Evolutionary conservation across 2,888 invertebrate species (phyloP).

Genomic region (Eupithecia inturbata): DNA sequence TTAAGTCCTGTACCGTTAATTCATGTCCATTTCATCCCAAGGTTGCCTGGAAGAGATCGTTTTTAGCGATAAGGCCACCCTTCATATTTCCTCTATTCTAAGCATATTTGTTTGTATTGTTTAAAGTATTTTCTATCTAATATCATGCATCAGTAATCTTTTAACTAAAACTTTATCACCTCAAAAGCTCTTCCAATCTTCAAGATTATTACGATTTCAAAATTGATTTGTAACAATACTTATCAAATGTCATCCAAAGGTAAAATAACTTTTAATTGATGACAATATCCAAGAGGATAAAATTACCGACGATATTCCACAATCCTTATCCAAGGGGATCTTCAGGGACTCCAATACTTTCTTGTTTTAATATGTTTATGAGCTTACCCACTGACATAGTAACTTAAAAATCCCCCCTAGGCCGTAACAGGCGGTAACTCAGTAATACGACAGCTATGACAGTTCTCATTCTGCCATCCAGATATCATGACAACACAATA

Average conservation of each 20-base stretch:
- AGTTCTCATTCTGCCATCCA: conserved; percentile 13
- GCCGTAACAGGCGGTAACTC: conserved; percentile 24
- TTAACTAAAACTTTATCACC: neutral
- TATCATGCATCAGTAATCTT: neutral
- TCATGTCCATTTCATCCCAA: too few species aligned
- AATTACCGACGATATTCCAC: conserved; percentile 1
- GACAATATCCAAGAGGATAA: conserved; percentile 7
- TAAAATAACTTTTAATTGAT: conserved; percentile 12
- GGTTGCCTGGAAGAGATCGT: too few species aligned
- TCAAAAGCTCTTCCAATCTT: neutral
- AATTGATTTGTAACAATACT: neutral
- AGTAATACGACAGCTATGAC: conserved; percentile 13
- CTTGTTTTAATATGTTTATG: conserved; percentile 28
- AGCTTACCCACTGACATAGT: conserved; percentile 43
- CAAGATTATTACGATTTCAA: neutral
- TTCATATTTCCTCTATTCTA: too few species aligned
- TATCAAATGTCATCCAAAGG: conserved; percentile 1
- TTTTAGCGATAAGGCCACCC: too few species aligned
- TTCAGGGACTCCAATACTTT: conserved; percentile 17
- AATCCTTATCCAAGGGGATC: conserved; percentile 18
- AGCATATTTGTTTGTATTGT: neutral
- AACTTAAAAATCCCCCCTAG: conserved; percentile 34
- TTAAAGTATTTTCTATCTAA: too few species aligned
- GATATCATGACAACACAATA: conserved; percentile 44
- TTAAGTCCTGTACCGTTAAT: too few species aligned